A percentile compares a stretch with the other conserved stretches of the same genome.
Conservation (phyloP, 2,888 invertebrate genomes). For the Julus scandinavius region DNA sequence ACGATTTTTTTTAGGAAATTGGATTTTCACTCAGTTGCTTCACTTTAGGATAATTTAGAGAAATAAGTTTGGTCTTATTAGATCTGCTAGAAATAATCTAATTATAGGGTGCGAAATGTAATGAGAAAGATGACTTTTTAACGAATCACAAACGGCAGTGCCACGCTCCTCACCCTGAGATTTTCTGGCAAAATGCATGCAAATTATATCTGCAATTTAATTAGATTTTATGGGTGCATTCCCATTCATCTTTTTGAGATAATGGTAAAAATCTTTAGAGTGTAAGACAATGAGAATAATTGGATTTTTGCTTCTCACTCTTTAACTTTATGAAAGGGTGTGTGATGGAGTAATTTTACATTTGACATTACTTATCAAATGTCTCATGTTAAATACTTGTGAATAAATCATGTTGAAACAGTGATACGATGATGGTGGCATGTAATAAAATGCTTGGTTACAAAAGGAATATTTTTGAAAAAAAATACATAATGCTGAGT, state of each 20-base stretch:
- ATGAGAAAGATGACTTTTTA: slow-evolving; percentile 3
- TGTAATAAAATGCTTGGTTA: too few species aligned
- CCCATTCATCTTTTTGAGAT: not conserved
- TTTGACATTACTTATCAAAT: not conserved
- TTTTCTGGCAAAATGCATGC: not conserved
- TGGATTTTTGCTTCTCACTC: not conserved
- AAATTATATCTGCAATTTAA: not conserved
- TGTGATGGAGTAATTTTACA: not conserved
- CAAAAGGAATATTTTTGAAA: too few species aligned
- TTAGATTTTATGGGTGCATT: not conserved
- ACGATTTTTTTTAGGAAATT: slow-evolving; percentile 1
- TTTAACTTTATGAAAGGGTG: not conserved
- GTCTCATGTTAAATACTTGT: not conserved
- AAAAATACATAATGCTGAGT: too few species aligned
- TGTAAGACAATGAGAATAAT: not conserved
- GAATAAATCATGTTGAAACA: too few species aligned
- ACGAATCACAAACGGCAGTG: not conserved
- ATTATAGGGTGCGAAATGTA: not conserved
- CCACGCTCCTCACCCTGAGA: not conserved
- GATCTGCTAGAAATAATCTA: not conserved
- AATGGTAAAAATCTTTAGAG: not conserved
- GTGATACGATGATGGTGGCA: too few species aligned
- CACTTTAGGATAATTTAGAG: slow-evolving; percentile 26
- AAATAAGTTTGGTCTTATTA: slow-evolving; percentile 17
- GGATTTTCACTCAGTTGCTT: not conserved